A percentile compares a stretch with the other conserved stretches of the same genome.
phyloP scores from a whole-genome alignment of 2,113 vertebrate species.

The Nothocercus nigrocapillus region DNA sequence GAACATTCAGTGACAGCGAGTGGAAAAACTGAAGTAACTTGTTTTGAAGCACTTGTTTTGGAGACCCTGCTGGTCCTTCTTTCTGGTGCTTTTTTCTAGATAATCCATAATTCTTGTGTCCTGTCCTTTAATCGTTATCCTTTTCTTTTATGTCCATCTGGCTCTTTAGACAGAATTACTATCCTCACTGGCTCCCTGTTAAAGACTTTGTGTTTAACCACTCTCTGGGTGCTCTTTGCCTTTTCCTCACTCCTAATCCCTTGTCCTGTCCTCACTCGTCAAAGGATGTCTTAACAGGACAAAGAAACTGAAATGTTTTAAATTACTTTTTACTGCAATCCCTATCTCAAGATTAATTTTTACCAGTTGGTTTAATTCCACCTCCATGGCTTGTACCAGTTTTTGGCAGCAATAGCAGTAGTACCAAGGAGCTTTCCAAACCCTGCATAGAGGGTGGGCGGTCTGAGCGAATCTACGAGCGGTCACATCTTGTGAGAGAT shows the following conservation, averaged over 20 bases:
- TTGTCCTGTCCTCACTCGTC: background rate
- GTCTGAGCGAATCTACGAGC: rapidly evolving
- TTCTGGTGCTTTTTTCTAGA: background rate
- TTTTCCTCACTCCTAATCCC: background rate
- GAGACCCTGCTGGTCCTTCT: background rate
- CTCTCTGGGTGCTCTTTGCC: background rate
- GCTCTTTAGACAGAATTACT: background rate
- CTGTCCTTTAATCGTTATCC: background rate
- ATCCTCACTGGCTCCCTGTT: background rate
- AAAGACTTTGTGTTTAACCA: background rate
- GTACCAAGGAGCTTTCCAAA: background rate
- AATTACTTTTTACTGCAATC: background rate
- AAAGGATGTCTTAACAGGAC: background rate
- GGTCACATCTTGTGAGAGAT: background rate
- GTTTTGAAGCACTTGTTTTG: background rate
- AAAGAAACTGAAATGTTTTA: background rate
- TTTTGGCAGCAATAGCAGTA: background rate
- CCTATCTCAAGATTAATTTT: background rate
- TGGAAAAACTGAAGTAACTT: background rate
- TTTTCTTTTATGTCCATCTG: background rate
- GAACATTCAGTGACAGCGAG: background rate
- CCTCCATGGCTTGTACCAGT: background rate
- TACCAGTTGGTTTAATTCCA: background rate
- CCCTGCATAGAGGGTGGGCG: rapidly evolving
- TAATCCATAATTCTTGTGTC: background rate